Base-by-base conservation (phyloP, 2,888 invertebrate species). In the Xiphydria camelus region DNA sequence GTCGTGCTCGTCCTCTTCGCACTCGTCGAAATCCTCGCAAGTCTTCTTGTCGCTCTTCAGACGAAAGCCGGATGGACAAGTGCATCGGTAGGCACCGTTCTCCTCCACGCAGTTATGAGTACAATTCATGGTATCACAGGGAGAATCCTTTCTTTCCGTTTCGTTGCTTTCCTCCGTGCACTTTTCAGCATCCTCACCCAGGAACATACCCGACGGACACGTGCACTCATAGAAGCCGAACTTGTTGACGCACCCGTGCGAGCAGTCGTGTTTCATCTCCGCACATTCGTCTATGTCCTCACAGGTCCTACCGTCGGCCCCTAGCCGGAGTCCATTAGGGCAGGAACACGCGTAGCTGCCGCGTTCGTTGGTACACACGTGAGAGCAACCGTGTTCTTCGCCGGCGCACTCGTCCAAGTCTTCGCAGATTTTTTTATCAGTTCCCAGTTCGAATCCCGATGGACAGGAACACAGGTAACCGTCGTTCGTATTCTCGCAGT, bases 341-440 rank as follows among this genome's bases (percentile, higher is more conserved):
- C 86, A 86, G 12, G 64, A 66, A 59, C 85, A 85, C 34, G 71
- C 66, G 60, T 77, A 83, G 1, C 79, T 76, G 3, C 83, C 83
- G n/a, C 76, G 73, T 7, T 75, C 75, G 53, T 79, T 79, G 10
- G 76, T 60, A 59, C 82, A 83, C 15, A 65, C 63, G 5, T 75
- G 64, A 1, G 80, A 77, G 47, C 81, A 81, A 2, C 60, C 57
- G 3, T 64, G 56, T 7, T 33, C 49, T 5, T 54, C 53, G 4
- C 48, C 35, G 5, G 42, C 66, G 41, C 78, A 77, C 46, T 78
- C 78, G 41, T 75, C 64, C 14, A 76, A 56, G 39, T 76, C 75
- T 31, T 64, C 43, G 41, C 78, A 78, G 35, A 70, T 75, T 35
- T 51, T 55, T 2, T 51, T 51, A 46, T 75, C 64, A 2, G 59